Evolutionary conservation across 2,797 vertebrate species (phyloP).

Genomic region (Typhlichthys eigenmanni): DNA sequence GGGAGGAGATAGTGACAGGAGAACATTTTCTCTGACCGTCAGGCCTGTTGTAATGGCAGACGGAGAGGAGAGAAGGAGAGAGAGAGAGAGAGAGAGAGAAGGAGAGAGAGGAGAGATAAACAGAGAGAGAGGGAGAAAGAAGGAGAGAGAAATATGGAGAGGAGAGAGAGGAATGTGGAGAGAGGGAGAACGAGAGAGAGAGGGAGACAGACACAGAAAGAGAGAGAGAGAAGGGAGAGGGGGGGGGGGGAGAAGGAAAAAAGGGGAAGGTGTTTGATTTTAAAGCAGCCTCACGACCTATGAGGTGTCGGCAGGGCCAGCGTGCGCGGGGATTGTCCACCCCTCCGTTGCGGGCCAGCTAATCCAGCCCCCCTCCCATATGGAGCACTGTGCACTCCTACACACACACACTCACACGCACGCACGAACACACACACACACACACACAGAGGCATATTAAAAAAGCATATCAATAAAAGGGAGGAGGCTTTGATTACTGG

Average conservation of each 20-base stretch:
- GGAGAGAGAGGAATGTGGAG: conserved; percentile 26
- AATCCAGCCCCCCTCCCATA: conserved; percentile 15
- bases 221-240: conserved; percentile 17
- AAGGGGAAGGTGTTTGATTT: conserved; percentile 72
- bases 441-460: conserved; percentile 11
- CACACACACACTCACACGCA: conserved; percentile 22
- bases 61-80: conserved; percentile 2
- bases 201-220: background rate
- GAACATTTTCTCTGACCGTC: conserved; percentile 50
- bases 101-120: conserved; percentile 1
- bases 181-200: conserved; percentile 1
- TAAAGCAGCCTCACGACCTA: conserved; percentile 57
- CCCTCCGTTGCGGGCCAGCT: conserved; percentile 24
- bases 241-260: conserved; percentile 44
- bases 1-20: conserved; percentile 35
- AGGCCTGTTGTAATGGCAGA: conserved; percentile 40
- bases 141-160: background rate
- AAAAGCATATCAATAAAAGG: background rate
- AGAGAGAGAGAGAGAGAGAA: conserved; percentile 4
- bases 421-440: background rate
- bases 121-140: conserved; percentile 15
- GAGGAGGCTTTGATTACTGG: background rate
- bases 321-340: conserved; percentile 30
- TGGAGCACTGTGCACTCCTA: background rate
- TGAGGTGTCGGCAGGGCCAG: conserved; percentile 41